Percentiles rank a stretch among this genome's conserved stretches.
Evolutionary conservation across 1,140 invertebrate genomes (phyloP).

Genomic region (Nymphalis io): DNA sequence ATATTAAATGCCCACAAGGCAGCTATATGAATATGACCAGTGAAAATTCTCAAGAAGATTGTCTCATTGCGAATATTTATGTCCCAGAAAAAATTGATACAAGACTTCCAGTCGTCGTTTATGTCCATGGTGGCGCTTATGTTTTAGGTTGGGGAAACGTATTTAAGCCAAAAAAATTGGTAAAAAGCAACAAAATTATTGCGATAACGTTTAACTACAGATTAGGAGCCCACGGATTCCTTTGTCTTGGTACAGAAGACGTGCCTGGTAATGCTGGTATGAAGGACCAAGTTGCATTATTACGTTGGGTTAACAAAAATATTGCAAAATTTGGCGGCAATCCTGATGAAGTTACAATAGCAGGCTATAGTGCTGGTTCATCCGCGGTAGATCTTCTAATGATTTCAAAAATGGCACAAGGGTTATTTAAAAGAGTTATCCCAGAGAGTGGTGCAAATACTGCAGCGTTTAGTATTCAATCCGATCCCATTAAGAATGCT

Average conservation of each 20-base stretch:
- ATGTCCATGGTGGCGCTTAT: slow-evolving; percentile 51
- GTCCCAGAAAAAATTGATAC: neutral
- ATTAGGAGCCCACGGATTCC: slow-evolving; percentile 48
- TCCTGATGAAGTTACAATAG: slow-evolving; percentile 54
- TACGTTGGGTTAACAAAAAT: slow-evolving; percentile 56
- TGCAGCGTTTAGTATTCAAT: slow-evolving; percentile 44
- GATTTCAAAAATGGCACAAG: slow-evolving; percentile 47
- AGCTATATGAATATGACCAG: neutral
- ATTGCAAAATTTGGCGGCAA: slow-evolving; percentile 59
- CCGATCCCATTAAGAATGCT: slow-evolving; percentile 52
- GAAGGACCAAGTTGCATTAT: slow-evolving; percentile 54
- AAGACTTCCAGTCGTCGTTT: slow-evolving; percentile 21
- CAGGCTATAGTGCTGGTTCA: slow-evolving; percentile 53
- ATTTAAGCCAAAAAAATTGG: slow-evolving; percentile 36
- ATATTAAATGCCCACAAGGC: neutral
- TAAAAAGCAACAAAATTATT: slow-evolving; percentile 42
- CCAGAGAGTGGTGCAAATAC: slow-evolving; percentile 54
- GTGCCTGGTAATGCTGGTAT: too few relatives aligned
- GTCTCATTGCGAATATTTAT: neutral
- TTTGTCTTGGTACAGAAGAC: slow-evolving; percentile 50
- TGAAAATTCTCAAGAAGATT: neutral
- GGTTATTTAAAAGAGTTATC: slow-evolving; percentile 60
- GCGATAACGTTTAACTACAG: slow-evolving; percentile 54
- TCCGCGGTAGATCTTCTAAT: slow-evolving; percentile 49
- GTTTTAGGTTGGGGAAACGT: slow-evolving; percentile 40